Percentiles rank a stretch among this genome's conserved stretches.
Conservation (phyloP, 1,140 invertebrate genomes). For the Trichonephila clavata region DNA sequence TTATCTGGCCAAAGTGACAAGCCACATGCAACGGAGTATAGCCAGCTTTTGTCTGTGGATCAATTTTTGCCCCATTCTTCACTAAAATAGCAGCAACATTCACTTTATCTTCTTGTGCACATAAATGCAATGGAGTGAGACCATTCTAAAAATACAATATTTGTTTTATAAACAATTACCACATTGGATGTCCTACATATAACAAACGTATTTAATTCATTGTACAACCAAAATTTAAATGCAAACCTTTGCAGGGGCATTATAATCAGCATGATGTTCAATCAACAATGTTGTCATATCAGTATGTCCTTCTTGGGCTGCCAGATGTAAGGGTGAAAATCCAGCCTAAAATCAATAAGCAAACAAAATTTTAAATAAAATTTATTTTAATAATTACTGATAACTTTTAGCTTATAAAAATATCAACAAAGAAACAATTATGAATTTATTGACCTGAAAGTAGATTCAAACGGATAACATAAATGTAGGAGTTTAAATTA, state of each 20-base stretch:
- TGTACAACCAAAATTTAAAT: constrained; percentile 63
- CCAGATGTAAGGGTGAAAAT: constrained; percentile 97
- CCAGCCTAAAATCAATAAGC: constrained; percentile 82
- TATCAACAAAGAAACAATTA: neutral
- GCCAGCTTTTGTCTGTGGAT: constrained; percentile 94
- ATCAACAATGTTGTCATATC: constrained; percentile 97
- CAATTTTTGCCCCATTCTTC: constrained; percentile 93
- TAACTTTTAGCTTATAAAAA: too few relatives aligned
- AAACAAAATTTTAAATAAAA: too few relatives aligned
- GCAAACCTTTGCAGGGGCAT: constrained; percentile 91
- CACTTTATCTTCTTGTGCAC: constrained; percentile 95
- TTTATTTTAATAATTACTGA: neutral
- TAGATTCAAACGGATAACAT: too few relatives aligned
- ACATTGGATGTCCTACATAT: too few relatives aligned
- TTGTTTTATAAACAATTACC: neutral
- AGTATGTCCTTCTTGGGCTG: constrained; percentile 97
- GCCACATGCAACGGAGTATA: constrained; percentile 99
- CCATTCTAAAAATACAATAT: constrained; percentile 86
- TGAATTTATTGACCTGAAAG: neutral
- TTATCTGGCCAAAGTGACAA: constrained; percentile 98
- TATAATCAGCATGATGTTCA: constrained; percentile 94
- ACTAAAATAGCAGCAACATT: constrained; percentile 94
- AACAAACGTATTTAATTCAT: too few relatives aligned
- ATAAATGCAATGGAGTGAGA: constrained; percentile 92
- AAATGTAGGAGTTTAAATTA: too few relatives aligned